These are phyloP conservation scores for Trochalopteron elliotii DNA, from an alignment of 2,113 vertebrate genomes.

Conservation along the genomic window DNA sequence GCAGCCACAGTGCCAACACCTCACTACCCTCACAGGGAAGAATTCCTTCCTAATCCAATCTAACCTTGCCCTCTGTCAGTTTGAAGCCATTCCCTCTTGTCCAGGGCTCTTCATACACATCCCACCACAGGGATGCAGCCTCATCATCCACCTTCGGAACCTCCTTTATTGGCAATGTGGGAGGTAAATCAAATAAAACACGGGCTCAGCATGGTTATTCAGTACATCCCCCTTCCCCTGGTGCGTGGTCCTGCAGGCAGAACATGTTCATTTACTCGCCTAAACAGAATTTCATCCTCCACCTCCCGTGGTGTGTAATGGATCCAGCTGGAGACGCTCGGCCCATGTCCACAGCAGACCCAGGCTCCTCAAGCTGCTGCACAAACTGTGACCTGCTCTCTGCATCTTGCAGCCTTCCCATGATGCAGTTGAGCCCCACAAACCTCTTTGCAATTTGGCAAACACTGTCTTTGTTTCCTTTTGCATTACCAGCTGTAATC, in stretches of 20 bases:
- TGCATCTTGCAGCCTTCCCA: accelerated
- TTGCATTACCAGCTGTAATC: not conserved
- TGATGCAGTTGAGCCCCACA: not conserved
- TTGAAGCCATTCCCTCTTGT: not conserved
- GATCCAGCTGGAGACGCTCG: not conserved
- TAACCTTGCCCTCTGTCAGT: not conserved
- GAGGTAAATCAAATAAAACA: not conserved
- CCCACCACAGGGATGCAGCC: not conserved
- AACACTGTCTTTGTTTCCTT: not conserved
- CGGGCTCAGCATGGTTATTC: not conserved
- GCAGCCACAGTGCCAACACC: accelerated
- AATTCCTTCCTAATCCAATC: not conserved
- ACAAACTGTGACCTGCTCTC: not conserved
- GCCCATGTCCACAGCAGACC: accelerated
- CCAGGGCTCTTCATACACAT: not conserved
- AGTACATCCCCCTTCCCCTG: not conserved
- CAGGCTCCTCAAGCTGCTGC: not conserved
- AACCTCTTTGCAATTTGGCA: not conserved
- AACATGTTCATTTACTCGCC: not conserved
- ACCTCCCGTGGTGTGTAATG: not conserved
- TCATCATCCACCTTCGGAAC: not conserved
- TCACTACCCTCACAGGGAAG: not conserved
- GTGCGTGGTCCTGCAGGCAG: not conserved
- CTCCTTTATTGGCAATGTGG: not conserved
- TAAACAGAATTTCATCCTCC: not conserved